Evolutionary conservation across 2,113 vertebrate species (phyloP).

Genomic region (Ardeotis arabs): DNA sequence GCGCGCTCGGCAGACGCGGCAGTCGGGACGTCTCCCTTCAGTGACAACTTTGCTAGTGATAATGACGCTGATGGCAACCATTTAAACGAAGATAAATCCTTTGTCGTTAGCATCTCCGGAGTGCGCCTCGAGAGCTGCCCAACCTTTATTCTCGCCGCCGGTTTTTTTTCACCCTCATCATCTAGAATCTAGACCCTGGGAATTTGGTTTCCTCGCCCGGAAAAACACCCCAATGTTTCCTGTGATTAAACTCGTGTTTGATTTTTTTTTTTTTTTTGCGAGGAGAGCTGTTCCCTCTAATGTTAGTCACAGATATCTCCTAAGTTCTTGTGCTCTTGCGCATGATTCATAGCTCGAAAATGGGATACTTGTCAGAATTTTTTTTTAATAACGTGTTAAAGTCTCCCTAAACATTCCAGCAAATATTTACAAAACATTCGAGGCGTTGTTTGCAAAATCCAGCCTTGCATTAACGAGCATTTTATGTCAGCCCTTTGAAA

Average conservation of each 20-base stretch:
- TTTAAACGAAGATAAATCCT: constrained; percentile 82
- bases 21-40: constrained; percentile 58
- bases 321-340: neutral
- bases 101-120: constrained; percentile 57
- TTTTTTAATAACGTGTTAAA: constrained; percentile 27
- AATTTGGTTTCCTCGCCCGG: neutral
- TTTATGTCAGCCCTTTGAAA: constrained; percentile 42
- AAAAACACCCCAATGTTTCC: neutral
- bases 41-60: constrained; percentile 76
- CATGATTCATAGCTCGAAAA: constrained; percentile 39
- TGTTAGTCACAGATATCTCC: neutral
- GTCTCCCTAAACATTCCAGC: constrained; percentile 16
- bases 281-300: neutral
- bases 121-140: neutral
- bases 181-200: neutral
- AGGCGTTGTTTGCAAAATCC: constrained; percentile 26
- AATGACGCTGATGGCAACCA: constrained; percentile 79
- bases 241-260: neutral
- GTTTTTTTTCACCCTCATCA: neutral
- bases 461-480: neutral
- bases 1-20: constrained; percentile 15
- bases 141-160: neutral
- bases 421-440: constrained; percentile 44
- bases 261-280: neutral
- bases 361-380: neutral